Evolutionary conservation across 2,888 invertebrate genomes (phyloP).

Genomic region (Urechis unicinctus): DNA sequence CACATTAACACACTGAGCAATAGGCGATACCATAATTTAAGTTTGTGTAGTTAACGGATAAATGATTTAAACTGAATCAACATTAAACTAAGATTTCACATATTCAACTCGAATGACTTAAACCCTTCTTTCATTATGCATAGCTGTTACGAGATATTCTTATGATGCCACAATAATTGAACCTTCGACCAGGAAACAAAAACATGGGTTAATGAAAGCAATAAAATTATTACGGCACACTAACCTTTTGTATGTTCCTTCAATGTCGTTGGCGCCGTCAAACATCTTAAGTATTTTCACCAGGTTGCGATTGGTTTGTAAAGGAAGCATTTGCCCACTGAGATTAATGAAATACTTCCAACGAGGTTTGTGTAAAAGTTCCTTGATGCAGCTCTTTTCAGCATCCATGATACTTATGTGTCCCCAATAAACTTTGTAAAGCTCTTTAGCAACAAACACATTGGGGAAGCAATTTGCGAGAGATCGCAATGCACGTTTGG

Average conservation of each 20-base stretch:
- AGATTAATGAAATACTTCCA: conserved; percentile 46
- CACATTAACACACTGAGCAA: too few species aligned
- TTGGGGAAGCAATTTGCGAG: conserved; percentile 38
- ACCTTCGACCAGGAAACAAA: too few species aligned
- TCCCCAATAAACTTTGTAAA: conserved; percentile 31
- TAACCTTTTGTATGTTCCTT: conserved; percentile 23
- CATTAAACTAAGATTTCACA: too few species aligned
- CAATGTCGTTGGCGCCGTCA: conserved; percentile 37
- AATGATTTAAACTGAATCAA: too few species aligned
- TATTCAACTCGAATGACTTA: too few species aligned
- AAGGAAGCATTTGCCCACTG: conserved; percentile 41
- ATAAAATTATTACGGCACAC: too few species aligned
- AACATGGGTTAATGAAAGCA: too few species aligned
- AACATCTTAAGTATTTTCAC: conserved; percentile 32
- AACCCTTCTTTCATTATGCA: too few species aligned
- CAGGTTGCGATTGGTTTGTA: conserved; percentile 38
- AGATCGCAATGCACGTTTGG: conserved; percentile 24
- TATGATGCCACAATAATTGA: too few species aligned
- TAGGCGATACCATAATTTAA: too few species aligned
- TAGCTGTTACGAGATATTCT: too few species aligned
- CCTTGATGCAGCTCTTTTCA: conserved; percentile 32
- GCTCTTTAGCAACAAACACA: conserved; percentile 33
- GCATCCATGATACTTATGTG: conserved; percentile 31
- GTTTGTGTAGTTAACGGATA: too few species aligned
- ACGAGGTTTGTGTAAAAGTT: conserved; percentile 22